phyloP scores from a whole-genome alignment of 2,797 vertebrate species.

The Orientallactaga sibirica region DNA sequence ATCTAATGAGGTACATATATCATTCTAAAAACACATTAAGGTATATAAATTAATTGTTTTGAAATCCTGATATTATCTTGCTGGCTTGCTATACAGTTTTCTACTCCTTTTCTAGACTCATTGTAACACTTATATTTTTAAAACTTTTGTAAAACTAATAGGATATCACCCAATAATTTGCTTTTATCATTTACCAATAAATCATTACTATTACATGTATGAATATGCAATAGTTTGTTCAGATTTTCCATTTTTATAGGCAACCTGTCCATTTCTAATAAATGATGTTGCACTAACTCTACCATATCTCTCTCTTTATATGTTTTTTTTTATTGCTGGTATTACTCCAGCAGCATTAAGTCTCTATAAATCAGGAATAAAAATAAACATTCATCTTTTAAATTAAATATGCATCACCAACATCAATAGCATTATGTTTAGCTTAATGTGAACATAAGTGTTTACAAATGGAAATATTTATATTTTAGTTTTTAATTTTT shows the following conservation, averaged over 20 bases:
- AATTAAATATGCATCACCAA: conserved; percentile 2
- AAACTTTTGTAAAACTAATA: background rate
- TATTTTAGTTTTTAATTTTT: background rate
- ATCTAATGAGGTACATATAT: conserved; percentile 12
- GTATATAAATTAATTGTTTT: background rate
- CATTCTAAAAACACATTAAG: conserved; percentile 24
- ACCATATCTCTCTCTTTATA: background rate
- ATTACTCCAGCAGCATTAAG: conserved; percentile 38
- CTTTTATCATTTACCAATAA: conserved; percentile 20
- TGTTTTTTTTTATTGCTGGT: background rate
- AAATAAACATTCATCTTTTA: background rate
- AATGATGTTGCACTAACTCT: background rate
- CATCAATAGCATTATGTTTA: conserved; percentile 3
- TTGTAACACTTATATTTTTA: conserved; percentile 10
- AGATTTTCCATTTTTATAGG: conserved; percentile 20
- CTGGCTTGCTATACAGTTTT: background rate
- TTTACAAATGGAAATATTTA: conserved; percentile 22
- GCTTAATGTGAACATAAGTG: background rate
- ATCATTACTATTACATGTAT: background rate
- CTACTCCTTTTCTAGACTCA: conserved; percentile 33
- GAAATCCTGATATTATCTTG: conserved; percentile 21
- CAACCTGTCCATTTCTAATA: conserved; percentile 13
- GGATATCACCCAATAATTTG: background rate
- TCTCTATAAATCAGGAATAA: conserved; percentile 27
- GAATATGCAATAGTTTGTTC: conserved; percentile 23